phyloP scores from a whole-genome alignment of 1,140 invertebrate genomes.

The Drosophila murphyi region DNA sequence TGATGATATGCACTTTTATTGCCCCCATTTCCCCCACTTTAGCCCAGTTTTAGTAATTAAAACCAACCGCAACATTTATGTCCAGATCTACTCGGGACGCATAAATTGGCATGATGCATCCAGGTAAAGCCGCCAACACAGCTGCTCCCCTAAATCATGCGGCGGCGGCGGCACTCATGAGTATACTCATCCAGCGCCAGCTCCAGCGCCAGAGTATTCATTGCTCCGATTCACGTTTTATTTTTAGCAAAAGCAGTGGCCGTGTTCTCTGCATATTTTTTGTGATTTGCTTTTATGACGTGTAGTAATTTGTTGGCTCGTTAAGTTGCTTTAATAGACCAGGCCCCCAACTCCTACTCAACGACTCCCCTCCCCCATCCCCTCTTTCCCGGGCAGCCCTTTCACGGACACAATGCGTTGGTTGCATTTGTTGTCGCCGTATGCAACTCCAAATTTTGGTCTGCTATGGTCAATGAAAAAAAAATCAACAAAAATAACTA shows the following conservation, averaged over 20 bases:
- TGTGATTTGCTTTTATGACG: constrained; percentile 77
- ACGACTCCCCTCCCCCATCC: neutral
- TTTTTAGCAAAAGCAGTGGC: constrained; percentile 51
- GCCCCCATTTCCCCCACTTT: neutral
- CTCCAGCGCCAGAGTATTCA: constrained; percentile 1
- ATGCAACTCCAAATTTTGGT: constrained; percentile 36
- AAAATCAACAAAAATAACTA: constrained; percentile 19
- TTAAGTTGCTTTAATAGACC: constrained; percentile 75
- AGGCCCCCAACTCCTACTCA: neutral
- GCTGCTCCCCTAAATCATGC: constrained; percentile 73
- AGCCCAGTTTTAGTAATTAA: neutral
- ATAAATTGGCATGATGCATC: constrained; percentile 53
- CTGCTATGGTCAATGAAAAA: constrained; percentile 55
- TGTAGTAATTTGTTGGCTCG: constrained; percentile 81
- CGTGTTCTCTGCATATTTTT: constrained; percentile 49
- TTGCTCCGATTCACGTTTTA: constrained; percentile 39
- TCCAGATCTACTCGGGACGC: neutral
- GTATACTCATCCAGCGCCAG: constrained; percentile 9
- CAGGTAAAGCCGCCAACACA: constrained; percentile 57
- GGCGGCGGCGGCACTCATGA: constrained; percentile 27
- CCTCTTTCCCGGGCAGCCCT: neutral
- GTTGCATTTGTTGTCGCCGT: constrained; percentile 26
- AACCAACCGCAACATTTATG: constrained; percentile 6
- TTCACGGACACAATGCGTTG: constrained; percentile 25
- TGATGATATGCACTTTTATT: neutral